Evolutionary conservation across 1,140 invertebrate genomes (phyloP).

Genomic region (Dryas iulia): DNA sequence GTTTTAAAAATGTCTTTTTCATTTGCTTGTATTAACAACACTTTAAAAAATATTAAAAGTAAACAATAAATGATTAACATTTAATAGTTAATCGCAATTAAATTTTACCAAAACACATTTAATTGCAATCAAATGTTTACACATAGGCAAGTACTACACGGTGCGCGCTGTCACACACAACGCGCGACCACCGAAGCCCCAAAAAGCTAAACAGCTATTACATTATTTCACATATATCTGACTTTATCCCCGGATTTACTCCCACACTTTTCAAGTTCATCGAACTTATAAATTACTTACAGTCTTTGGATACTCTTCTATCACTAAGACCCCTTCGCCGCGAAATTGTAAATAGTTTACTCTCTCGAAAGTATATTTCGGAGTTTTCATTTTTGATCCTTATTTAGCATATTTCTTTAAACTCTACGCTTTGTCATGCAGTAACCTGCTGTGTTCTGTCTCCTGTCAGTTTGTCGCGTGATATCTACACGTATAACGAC

Average conservation of each 20-base stretch:
- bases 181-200: conserved; percentile 48
- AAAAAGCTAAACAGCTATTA: conserved; percentile 62
- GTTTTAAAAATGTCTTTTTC: no score
- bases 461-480: conserved; percentile 35
- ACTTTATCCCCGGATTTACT: conserved; percentile 62
- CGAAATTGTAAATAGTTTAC: conserved; percentile 70
- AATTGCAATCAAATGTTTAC: no score
- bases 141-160: no score
- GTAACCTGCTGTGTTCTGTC: conserved; percentile 38
- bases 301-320: conserved; percentile 76
- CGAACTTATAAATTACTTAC: conserved; percentile 75
- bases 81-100: no score
- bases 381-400: conserved; percentile 60
- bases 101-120: no score
- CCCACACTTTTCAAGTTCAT: conserved; percentile 66
- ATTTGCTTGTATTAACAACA: no score
- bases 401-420: conserved; percentile 39
- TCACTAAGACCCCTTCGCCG: conserved; percentile 72
- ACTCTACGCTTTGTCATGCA: conserved; percentile 49
- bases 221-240: conserved; percentile 50
- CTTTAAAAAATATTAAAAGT: no score
- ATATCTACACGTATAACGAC: conserved; percentile 33
- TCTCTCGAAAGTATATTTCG: conserved; percentile 78
- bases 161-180: no score
- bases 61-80: no score